Base-by-base conservation (phyloP, 2,888 invertebrate species). In the Gastracanthus pulcherrimus region DNA sequence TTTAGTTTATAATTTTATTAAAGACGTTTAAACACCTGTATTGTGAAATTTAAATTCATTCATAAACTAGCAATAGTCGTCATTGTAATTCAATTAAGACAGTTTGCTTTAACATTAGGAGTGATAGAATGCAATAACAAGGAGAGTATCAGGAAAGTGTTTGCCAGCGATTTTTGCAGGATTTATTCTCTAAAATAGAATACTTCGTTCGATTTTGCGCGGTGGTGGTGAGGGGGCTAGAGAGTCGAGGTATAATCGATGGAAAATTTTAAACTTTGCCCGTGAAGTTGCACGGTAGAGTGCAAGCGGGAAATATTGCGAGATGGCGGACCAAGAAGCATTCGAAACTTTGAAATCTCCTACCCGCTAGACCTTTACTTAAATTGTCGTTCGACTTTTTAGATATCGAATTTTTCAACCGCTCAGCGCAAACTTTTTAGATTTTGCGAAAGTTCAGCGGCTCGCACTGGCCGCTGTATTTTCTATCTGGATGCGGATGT, bases 391-490 rank as follows among this genome's bases (percentile, higher is more conserved):
- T 75, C 70, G 70, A 70, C 64, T 78, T 78, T 82, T 70, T 36
- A 69, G 76, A 74, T 77, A 74, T 81, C 74, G 74, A 77, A 71
- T 81, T 81, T 70, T 77, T 69, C 26, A 77, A 81, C 48, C 48
- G 45, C 51, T 77, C 69, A 48, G 23, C 26, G 55, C 58, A 72
- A 81, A 81, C 81, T 77, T 78, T 69, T 62, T 29, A 64, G 45
- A 45, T 80, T 55, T n/a, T 16, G 19, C 31, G 4, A 51, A 66
- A 80, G 13, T 75, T 80, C 2, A 19, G 23, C 67, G 51, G n/a
- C 19, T 2, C 26, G 23, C 26, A 55, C 9, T 26, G 11, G n/a
- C n/a, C n/a, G n/a, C 29, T 29, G 13, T 45, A 48, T 69, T 45
- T 16, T 45, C 5, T 34, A 29, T 62, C 45, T 26, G 55, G 55